phyloP scores from a whole-genome alignment of 2,888 invertebrate species.

The Caenorhabditis sulstoni region DNA sequence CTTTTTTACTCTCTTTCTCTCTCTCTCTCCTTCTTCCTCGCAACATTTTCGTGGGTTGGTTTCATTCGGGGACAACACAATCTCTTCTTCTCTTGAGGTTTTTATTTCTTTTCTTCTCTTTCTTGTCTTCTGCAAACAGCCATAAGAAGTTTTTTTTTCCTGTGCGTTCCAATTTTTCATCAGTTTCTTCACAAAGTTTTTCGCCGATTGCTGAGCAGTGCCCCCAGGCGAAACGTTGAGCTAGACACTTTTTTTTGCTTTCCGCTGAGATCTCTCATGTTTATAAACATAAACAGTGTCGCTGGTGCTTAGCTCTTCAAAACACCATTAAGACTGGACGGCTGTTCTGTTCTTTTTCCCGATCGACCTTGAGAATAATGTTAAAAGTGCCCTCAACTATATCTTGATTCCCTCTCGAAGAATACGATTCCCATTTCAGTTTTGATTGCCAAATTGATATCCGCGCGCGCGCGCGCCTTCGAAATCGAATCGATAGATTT shows the following conservation, averaged over 20 bases:
- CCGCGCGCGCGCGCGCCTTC: conserved; percentile 11
- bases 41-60: conserved; percentile 30
- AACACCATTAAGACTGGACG: too few relatives aligned
- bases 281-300: conserved; percentile 7
- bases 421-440: conserved; percentile 4
- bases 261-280: not conserved
- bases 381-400: not conserved
- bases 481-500: conserved; percentile 55
- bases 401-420: conserved; percentile 1
- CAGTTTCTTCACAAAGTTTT: too few relatives aligned
- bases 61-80: conserved; percentile 45
- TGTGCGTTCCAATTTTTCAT: conserved; percentile 19
- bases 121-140: conserved; percentile 35
- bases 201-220: too few relatives aligned
- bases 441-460: not conserved
- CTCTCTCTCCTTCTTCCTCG: conserved; percentile 1
- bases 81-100: conserved; percentile 43
- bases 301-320: not conserved
- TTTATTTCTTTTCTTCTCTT: conserved; percentile 30
- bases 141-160: conserved; percentile 5
- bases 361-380: not conserved
- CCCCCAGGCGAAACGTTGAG: too few relatives aligned
- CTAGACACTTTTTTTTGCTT: not conserved
- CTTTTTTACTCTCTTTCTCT: not conserved
- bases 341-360: not conserved